phyloP scores from a whole-genome alignment of 2,113 vertebrate genomes.

The Columbina picui region DNA sequence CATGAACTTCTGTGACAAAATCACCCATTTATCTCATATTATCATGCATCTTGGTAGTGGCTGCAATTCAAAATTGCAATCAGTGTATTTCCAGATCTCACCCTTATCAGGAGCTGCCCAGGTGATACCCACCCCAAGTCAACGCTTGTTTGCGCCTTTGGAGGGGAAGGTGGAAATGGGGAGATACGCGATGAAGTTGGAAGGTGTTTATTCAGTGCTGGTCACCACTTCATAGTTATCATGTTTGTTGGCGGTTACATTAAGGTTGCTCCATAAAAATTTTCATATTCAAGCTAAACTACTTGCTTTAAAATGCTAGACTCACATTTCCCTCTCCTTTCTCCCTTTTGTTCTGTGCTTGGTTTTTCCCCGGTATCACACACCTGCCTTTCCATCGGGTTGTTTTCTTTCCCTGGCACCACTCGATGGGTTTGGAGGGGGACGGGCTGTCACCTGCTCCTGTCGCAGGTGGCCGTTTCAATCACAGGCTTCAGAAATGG shows the following conservation, averaged over 20 bases:
- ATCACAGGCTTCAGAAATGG: neutral
- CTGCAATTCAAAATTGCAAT: neutral
- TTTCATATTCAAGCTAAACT: neutral
- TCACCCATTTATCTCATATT: neutral
- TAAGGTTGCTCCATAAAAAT: neutral
- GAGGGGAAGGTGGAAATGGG: neutral
- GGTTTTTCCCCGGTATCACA: neutral
- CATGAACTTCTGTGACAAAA: neutral
- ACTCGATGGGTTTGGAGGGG: neutral
- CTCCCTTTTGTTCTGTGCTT: constrained; percentile 49
- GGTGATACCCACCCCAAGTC: neutral
- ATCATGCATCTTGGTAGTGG: neutral
- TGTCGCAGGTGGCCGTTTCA: neutral
- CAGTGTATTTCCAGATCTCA: constrained; percentile 29
- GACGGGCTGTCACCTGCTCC: neutral
- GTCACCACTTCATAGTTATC: neutral
- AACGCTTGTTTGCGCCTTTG: neutral
- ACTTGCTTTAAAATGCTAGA: constrained; percentile 6
- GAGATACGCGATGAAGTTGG: neutral
- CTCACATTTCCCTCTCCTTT: constrained; percentile 25
- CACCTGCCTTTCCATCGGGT: constrained; percentile 8
- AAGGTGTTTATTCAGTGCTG: neutral
- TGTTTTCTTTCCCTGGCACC: constrained; percentile 33
- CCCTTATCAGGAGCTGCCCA: neutral
- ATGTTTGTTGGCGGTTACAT: neutral